Conservation (phyloP, 2,113 vertebrate species). For the Pantherophis guttatus region DNA sequence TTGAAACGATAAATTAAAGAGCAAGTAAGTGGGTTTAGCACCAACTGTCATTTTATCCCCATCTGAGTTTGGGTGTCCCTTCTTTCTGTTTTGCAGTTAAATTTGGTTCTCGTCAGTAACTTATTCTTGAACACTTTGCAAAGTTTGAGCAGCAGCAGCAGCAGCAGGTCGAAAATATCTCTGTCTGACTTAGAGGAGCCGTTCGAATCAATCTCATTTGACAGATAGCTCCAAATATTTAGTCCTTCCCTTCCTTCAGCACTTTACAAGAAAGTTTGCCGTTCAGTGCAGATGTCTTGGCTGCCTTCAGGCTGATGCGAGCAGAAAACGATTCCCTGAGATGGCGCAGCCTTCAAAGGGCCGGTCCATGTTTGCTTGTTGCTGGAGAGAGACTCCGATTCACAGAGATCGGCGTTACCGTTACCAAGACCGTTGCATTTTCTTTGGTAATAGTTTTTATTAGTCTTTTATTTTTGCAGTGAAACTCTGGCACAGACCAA, state of each 20-base stretch:
- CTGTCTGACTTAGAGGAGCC: not conserved
- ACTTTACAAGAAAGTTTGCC: not conserved
- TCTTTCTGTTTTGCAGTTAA: not conserved
- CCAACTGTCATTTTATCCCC: not conserved
- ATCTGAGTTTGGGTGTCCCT: not conserved
- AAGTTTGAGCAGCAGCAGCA: not conserved
- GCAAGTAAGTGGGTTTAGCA: not conserved
- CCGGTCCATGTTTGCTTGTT: not conserved
- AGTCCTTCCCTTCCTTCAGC: not conserved
- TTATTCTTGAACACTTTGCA: not conserved
- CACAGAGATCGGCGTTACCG: not conserved
- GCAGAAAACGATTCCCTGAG: not conserved
- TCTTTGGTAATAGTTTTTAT: not conserved
- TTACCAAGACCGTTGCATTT: not conserved
- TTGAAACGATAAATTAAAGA: not conserved
- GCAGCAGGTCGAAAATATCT: no score
- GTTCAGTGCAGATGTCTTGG: not conserved
- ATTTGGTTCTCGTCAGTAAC: not conserved
- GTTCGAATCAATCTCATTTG: not conserved
- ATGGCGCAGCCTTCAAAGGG: not conserved
- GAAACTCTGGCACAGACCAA: not conserved
- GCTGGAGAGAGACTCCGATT: not conserved
- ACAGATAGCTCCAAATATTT: not conserved
- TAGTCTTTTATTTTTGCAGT: not conserved
- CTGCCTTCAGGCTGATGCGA: not conserved